Conservation (phyloP, 53 echinoderm and acorn worm species). For the Holothuria scabra region DNA sequence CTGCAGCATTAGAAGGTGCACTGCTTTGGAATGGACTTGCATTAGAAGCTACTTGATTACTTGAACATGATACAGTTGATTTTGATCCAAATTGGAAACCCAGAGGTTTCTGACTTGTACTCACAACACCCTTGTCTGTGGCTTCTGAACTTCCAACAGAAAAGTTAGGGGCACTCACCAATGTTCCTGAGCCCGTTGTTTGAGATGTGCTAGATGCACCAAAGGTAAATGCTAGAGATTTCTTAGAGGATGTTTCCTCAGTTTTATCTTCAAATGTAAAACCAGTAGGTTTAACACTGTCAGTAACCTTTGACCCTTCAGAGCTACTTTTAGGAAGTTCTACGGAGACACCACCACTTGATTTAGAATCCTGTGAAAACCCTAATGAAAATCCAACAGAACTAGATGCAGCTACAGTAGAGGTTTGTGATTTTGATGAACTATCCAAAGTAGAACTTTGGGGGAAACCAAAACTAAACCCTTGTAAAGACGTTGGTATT, state of each 20-base stretch:
- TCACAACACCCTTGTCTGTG: constrained; percentile 41
- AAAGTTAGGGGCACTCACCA: not conserved
- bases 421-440: not conserved
- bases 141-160: not conserved
- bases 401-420: constrained; percentile 34
- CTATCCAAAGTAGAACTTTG: constrained; percentile 1
- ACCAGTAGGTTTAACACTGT: constrained; percentile 37
- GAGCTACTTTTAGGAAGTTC: not conserved
- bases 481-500: constrained; percentile 18
- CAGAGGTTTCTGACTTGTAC: not conserved
- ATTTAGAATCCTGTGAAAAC: not conserved
- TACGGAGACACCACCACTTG: constrained; percentile 28
- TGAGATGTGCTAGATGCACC: constrained; percentile 44
- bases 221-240: constrained; percentile 53
- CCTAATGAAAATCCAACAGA: constrained; percentile 67
- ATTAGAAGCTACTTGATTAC: constrained; percentile 8
- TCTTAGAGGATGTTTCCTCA: constrained; percentile 3
- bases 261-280: constrained; percentile 72
- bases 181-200: not conserved
- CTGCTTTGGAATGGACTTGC: constrained; percentile 41
- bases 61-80: constrained; percentile 36
- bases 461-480: constrained; percentile 45
- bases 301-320: constrained; percentile 21
- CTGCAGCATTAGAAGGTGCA: constrained; percentile 17
- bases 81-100: constrained; percentile 55